A percentile compares a stretch with the other conserved stretches of the same genome.
Evolutionary conservation across 2,797 vertebrate genomes (phyloP).

Genomic region (Peromyscus melanophrys): DNA sequence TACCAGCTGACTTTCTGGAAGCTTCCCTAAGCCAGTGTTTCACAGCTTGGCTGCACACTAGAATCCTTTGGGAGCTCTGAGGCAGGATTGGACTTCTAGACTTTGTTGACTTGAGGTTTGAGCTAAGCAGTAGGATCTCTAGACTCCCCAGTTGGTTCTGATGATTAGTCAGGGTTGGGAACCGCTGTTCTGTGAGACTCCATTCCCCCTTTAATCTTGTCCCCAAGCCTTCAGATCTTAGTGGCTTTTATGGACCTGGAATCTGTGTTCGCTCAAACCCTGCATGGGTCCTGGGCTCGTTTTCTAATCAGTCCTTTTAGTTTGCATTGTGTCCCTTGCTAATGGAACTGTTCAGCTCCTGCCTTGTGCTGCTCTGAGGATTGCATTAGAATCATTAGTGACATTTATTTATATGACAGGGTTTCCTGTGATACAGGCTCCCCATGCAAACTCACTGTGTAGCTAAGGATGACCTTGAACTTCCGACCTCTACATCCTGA

Average conservation of each 20-base stretch:
- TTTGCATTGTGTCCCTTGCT: conserved; percentile 5
- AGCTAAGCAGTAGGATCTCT: not conserved
- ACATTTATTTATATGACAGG: not conserved
- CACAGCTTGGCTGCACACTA: not conserved
- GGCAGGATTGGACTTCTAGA: not conserved
- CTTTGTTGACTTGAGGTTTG: conserved; percentile 31
- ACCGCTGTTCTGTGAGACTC: not conserved
- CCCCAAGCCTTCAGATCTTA: not conserved
- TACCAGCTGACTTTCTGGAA: not conserved
- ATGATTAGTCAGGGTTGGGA: conserved; percentile 24
- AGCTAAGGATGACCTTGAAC: not conserved
- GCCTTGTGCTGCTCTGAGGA: not conserved
- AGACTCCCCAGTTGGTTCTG: not conserved
- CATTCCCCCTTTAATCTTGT: not conserved
- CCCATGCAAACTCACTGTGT: not conserved
- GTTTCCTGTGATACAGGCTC: not conserved
- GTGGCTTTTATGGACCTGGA: not conserved
- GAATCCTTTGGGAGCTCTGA: not conserved
- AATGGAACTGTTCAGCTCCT: not conserved
- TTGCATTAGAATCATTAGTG: not conserved
- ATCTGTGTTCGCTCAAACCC: not conserved
- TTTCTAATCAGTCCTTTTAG: not conserved
- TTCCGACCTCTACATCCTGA: not conserved
- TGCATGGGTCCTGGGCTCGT: not conserved
- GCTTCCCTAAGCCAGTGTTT: not conserved